Conservation (phyloP, 1,140 invertebrate genomes). For the Asobara japonica region DNA sequence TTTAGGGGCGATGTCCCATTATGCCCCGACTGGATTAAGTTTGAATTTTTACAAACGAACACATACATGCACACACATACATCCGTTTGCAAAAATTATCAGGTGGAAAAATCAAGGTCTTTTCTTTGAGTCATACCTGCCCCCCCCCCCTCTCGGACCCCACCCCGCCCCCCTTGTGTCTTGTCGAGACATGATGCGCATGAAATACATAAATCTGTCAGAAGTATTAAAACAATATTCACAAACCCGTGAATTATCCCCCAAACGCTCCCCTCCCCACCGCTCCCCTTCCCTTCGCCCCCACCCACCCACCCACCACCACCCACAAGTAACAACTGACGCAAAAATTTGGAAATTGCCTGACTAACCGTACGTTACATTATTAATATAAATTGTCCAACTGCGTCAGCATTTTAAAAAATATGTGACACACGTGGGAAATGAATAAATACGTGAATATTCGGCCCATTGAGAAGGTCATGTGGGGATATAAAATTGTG, state of each 20-base stretch:
- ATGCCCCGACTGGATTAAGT: no score
- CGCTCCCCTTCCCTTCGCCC: no score
- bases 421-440: slow-evolving; percentile 4
- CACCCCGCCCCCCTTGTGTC: no score
- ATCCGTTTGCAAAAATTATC: no score
- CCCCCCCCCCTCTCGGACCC: no score
- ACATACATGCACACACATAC: no score
- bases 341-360: not conserved
- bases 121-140: no score
- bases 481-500: slow-evolving; percentile 10
- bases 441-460: not conserved
- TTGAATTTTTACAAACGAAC: no score
- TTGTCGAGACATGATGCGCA: not conserved
- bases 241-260: not conserved
- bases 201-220: not conserved
- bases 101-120: no score
- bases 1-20: no score
- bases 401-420: not conserved
- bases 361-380: not conserved
- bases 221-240: not conserved
- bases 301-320: no score
- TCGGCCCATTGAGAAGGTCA: not conserved
- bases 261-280: no score
- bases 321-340: not conserved
- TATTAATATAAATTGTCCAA: slow-evolving; percentile 8